These are phyloP conservation scores for Anseranas semipalmata DNA, from an alignment of 2,113 vertebrate species.

Conservation along the genomic window DNA sequence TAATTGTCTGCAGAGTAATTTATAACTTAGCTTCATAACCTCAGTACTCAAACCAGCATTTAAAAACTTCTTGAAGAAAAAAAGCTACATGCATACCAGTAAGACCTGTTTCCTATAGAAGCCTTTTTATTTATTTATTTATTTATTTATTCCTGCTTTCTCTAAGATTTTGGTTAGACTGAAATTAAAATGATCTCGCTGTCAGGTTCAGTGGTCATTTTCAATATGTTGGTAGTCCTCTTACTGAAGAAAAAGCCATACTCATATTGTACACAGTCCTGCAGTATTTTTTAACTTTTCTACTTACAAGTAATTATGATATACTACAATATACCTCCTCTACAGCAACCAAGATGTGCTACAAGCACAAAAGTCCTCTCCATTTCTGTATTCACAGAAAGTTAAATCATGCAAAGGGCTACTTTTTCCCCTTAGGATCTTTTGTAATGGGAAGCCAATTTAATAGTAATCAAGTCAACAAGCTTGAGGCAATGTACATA, in stretches of 20 bases:
- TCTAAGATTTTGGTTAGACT: not conserved
- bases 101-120: not conserved
- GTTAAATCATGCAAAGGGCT: not conserved
- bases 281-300: not conserved
- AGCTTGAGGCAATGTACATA: not conserved
- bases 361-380: not conserved
- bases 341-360: not conserved
- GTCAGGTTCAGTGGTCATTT: not conserved
- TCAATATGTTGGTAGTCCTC: not conserved
- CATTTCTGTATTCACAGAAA: not conserved
- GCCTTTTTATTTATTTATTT: not conserved
- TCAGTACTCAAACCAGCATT: not conserved
- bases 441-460: not conserved
- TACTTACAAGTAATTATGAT: not conserved
- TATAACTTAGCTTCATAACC: not conserved
- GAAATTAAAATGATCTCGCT: not conserved
- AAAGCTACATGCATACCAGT: not conserved
- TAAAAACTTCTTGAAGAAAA: slow-evolving; percentile 20
- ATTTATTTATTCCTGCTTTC: not conserved
- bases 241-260: not conserved
- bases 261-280: not conserved
- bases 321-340: not conserved
- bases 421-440: not conserved
- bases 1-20: slow-evolving; percentile 29
- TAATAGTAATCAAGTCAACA: not conserved